Evolutionary conservation across 1,140 invertebrate genomes (phyloP), one percentile per base, ranked within the genome.

Genomic region (Brachionus asplanchnoidis): DNA sequence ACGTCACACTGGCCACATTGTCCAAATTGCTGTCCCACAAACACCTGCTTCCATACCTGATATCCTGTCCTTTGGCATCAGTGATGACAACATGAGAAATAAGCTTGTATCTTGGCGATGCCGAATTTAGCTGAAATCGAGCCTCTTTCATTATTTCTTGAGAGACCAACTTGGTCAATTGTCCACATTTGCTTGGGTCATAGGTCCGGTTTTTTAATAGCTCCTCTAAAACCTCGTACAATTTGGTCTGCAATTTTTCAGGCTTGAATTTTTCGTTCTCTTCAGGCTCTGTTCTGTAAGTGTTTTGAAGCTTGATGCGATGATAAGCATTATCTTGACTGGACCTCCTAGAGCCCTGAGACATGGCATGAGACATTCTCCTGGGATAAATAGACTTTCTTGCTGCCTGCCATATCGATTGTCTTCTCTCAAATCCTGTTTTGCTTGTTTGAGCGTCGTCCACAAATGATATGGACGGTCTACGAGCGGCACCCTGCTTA

Each of bases 21-120:
- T 89, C 88, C 7, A 85, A 78, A 8, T 85, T 86, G 12, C 86
- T 85, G 83, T 88, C 86, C 88, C 88, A 88, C 3, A 88, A 46
- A 83, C 87, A 88, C 17, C 88, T 80, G 75, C 88, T 89, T 5
- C 85, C 87, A 11, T 86, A 82, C 85, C 87, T 84, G 8, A 89
- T 82, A 8, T 86, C 86, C 80, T 88, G 88, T 12, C 86, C 73
- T 3, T 56, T 80, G 28, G 87, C 85, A 85, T 89, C 86, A 17
- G 88, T 87, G 9, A 89, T 40, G 11, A 87, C 78, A 23, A 88
- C 87, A 75, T 88, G 86, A 60, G 86, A 86, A 0, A 88, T 86
- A 7, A 87, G 85, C 26, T 87, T 88, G 84, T 88, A 88, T 8
- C 88, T 85, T 42, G 84, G 80, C 85, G 87, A 88, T 11, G 84